Evolutionary conservation across 2,888 invertebrate species (phyloP), one percentile per base, ranked within the genome.

Genomic region (Amphipyra berbera): DNA sequence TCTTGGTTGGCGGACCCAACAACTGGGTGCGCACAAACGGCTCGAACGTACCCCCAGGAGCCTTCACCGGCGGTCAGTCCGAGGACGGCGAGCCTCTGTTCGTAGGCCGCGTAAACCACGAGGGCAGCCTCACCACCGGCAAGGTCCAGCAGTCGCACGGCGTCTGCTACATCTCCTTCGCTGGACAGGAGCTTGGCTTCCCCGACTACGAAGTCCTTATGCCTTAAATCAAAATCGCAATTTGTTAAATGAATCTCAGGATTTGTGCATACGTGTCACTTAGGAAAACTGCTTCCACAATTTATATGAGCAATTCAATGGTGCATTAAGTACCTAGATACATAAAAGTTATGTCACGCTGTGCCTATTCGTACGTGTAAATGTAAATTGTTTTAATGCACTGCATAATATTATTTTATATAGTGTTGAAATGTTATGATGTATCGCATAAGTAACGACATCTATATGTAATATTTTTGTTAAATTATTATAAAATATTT

Each of bases 141-240:
- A 98, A 98, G 92, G 97, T 98, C 1, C 98, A 98, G 81, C 96
- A 97, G 40, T 97, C 97, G 8, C 98, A 98, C 84, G 97, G 96
- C 30, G 96, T 96, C 56, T 96, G 97, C 87, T 98, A 98, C 95
- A 97, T 98, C 90, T 96, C 98, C 12, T 98, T 96, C 85, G 97
- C 94, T 0, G 98, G 98, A 45, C 95, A 96, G 81, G 98, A 98
- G 87, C 88, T 98, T 60, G 96, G 96, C 50, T 97, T 96, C 95
- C 95, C 96, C n/a, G 97, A 97, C 53, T 98, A 97, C 85, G 98
- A 98, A 95, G 93, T 98, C 78, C 96, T 98, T 62, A 93, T 96
- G 76, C 82, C 88, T 71, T 95, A 90, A 89, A 57, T 48, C 38
- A 30, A 9, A 46, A 48, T 30, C 15, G 27, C 52, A 48, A 61